Percentiles rank a stretch among this genome's conserved stretches.
Evolutionary conservation across 2,888 invertebrate genomes (phyloP).

Genomic region (Blastobasis adustella): DNA sequence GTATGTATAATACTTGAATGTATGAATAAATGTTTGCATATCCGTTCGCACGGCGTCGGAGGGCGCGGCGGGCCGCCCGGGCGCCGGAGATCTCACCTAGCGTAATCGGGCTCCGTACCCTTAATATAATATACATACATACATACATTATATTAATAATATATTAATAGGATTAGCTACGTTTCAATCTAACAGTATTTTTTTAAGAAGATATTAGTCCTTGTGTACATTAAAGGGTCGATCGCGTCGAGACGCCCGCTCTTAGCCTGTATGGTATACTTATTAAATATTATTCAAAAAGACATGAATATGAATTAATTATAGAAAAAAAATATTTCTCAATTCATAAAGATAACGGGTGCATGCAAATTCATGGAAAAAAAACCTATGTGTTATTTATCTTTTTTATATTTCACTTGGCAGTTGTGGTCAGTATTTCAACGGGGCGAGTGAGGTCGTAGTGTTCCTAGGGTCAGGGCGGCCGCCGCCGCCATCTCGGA

Average conservation of each 20-base stretch:
- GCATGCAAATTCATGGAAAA: slow-evolving; percentile 70
- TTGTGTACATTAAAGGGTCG: slow-evolving; percentile 66
- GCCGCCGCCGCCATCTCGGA: slow-evolving; percentile 8
- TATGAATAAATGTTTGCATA: slow-evolving; percentile 64
- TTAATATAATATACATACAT: slow-evolving; percentile 62
- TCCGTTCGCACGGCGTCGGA: slow-evolving; percentile 67
- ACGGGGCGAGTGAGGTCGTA: slow-evolving; percentile 33
- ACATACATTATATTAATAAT: slow-evolving; percentile 16
- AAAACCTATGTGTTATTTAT: slow-evolving; percentile 71
- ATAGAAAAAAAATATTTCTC: slow-evolving; percentile 67
- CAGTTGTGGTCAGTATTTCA: slow-evolving; percentile 64
- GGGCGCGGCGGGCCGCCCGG: slow-evolving; percentile 62
- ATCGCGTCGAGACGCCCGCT: slow-evolving; percentile 52
- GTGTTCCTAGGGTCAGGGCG: slow-evolving; percentile 11
- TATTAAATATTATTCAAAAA: slow-evolving; percentile 62
- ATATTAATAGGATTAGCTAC: slow-evolving; percentile 65
- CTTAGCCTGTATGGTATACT: slow-evolving; percentile 68
- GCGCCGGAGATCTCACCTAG: slow-evolving; percentile 73
- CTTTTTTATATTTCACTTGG: slow-evolving; percentile 73
- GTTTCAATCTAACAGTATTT: slow-evolving; percentile 76
- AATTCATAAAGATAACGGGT: slow-evolving; percentile 70
- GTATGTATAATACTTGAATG: slow-evolving; percentile 54
- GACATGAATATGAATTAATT: slow-evolving; percentile 68
- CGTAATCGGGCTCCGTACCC: slow-evolving; percentile 57
- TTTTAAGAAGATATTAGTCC: slow-evolving; percentile 75